phyloP scores from a whole-genome alignment of 1,140 invertebrate species.

The Heliconius himera region DNA sequence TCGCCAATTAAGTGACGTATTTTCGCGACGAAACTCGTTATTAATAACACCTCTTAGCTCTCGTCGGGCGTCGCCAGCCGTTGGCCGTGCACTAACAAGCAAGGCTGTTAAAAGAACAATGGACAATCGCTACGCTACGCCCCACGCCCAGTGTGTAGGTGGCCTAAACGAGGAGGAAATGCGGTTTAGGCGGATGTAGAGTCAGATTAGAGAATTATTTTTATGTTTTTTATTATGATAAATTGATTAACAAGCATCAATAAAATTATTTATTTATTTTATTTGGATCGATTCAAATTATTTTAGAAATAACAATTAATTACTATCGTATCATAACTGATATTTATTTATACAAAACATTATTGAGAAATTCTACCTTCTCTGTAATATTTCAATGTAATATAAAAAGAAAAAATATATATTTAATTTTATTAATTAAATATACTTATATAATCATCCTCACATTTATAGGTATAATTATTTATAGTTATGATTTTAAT shows the following conservation, averaged over 20 bases:
- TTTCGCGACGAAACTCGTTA: constrained; percentile 66
- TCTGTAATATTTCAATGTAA: no score
- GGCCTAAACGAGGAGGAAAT: constrained; percentile 18
- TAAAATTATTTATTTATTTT: neutral
- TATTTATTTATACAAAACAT: no score
- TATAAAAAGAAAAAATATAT: no score
- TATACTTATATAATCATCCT: no score
- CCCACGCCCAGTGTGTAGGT: constrained; percentile 44
- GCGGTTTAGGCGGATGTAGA: neutral
- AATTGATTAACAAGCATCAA: neutral
- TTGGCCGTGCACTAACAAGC: constrained; percentile 69
- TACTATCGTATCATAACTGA: no score
- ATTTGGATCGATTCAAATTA: neutral
- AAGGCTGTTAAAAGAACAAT: constrained; percentile 80
- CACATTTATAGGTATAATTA: no score
- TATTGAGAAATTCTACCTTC: no score
- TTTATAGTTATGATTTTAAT: no score
- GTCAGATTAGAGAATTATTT: neutral
- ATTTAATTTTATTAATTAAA: no score
- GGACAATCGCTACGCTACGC: constrained; percentile 65
- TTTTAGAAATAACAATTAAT: neutral
- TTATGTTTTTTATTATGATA: neutral
- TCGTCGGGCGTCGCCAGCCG: constrained; percentile 55
- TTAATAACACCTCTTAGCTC: constrained; percentile 68
- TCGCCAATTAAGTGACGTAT: constrained; percentile 67